Conservation (phyloP, 1,140 invertebrate species). For the Drosophila oshimai region DNA sequence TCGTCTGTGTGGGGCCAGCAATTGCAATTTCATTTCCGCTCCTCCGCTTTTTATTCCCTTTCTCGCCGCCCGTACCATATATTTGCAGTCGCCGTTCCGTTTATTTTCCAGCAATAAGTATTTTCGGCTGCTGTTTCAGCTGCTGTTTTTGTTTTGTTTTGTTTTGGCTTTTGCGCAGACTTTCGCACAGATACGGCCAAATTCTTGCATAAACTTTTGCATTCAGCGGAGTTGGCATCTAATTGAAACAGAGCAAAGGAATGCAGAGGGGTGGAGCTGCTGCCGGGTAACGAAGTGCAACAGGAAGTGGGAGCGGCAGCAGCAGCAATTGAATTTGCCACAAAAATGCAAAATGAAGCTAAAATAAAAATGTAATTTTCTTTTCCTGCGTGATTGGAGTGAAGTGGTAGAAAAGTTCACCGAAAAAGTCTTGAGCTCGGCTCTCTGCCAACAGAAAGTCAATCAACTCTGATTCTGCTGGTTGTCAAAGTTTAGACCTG, state of each 20-base stretch:
- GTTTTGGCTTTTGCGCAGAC: conserved; percentile 11
- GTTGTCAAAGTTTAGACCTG: conserved; percentile 16
- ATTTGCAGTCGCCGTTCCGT: conserved; percentile 43
- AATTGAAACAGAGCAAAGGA: conserved; percentile 49
- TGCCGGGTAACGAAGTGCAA: conserved; percentile 25
- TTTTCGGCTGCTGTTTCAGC: conserved; percentile 34
- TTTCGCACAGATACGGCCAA: conserved; percentile 36
- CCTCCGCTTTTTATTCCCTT: conserved; percentile 50
- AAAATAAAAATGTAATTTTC: conserved; percentile 46
- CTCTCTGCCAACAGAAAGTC: conserved; percentile 25
- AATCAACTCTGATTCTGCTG: conserved; percentile 18
- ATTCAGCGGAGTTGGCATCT: conserved; percentile 21
- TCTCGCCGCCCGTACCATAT: conserved; percentile 3
- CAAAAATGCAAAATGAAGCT: conserved; percentile 45
- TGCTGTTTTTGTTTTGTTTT: conserved; percentile 20
- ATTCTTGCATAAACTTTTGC: conserved; percentile 44
- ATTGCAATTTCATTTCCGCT: conserved; percentile 79
- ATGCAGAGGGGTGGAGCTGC: background rate
- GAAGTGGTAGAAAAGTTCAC: background rate
- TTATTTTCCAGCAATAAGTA: conserved; percentile 65
- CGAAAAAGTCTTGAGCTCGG: background rate
- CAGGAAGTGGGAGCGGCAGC: conserved; percentile 36
- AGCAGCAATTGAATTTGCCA: conserved; percentile 47
- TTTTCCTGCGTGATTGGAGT: conserved; percentile 19
- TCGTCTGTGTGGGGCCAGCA: conserved; percentile 71